Base-by-base conservation (phyloP, 2,113 vertebrate genomes). In the Varanus komodoensis region DNA sequence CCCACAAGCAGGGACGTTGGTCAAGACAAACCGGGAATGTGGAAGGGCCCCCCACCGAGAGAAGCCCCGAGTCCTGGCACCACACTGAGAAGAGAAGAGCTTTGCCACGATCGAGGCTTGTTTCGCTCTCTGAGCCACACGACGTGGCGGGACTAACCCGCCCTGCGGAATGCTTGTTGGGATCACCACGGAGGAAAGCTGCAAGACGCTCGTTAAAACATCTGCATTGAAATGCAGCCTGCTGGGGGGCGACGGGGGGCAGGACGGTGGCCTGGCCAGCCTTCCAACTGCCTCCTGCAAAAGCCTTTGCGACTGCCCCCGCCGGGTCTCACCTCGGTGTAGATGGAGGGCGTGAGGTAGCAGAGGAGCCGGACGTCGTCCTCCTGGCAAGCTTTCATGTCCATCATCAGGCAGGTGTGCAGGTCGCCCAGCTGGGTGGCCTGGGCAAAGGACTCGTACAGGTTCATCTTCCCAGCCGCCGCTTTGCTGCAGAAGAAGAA, bases 371-470 rank as follows among this genome's bases (percentile, higher is more conserved):
- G 96, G 38, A 99, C 98, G 0, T 99, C 99, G 0, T 99, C 99
- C 87, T 99, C 99, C 95, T 99, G 99, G 86, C 99, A 99, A 19
- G 99, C 99, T 94, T 99, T 99, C 99, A 99, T 99, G 97, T 99
- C 99, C 99, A 99, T 99, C 99, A 99, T 99, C 3, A 99, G 95
- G 89, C 99, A 99, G 0, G 99, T 99, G 97, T 99, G 99, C 78
- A 99, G 97, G 75, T 99, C 99, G 0, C 99, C 99, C 34, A 99
- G 97, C 52, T 99, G 99, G 0, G 99, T 99, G 44, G 99, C 98
- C 97, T 99, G 99, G 29, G 99, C 99, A 0, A 99, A 99, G 0
- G 98, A 99, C 98, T 99, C 99, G 0, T 99, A 99, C 8, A 99
- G 96, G 93, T 97, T 98, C 99, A 99, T 99, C 97, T 99, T 99